A percentile compares a stretch with the other conserved stretches of the same genome.
phyloP scores from a whole-genome alignment of 1,140 invertebrate genomes.

The Himalopsyche phryganea region DNA sequence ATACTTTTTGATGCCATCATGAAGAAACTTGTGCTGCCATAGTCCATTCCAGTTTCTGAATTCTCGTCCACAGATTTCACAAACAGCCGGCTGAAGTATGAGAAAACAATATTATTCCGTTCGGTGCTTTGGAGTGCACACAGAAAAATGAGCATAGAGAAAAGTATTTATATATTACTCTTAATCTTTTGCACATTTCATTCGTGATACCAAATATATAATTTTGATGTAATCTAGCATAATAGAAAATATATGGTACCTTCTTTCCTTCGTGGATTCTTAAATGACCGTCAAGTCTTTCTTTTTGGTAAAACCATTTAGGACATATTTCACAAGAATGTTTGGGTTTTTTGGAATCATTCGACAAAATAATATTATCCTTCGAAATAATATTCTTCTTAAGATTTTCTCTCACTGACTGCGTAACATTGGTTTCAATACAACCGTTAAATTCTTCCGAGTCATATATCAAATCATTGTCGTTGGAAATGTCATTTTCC shows the following conservation, averaged over 20 bases:
- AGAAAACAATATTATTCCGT: neutral
- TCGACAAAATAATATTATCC: neutral
- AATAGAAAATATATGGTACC: too few relatives aligned
- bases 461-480: neutral
- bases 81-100: neutral
- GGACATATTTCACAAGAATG: neutral
- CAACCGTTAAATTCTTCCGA: too few relatives aligned
- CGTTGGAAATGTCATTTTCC: neutral
- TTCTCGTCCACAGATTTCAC: neutral
- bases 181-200: too few relatives aligned
- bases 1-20: neutral
- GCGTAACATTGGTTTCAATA: too few relatives aligned
- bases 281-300: neutral
- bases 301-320: neutral
- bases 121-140: too few relatives aligned
- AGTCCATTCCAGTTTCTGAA: conserved; percentile 1
- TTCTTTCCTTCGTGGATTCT: neutral
- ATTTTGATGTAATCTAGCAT: too few relatives aligned
- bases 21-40: neutral
- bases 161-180: too few relatives aligned
- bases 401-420: too few relatives aligned
- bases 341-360: neutral
- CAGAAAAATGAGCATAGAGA: too few relatives aligned
- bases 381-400: neutral
- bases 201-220: too few relatives aligned